phyloP scores from a whole-genome alignment of 2,888 invertebrate species.

The Lasioglossum figueresi region DNA sequence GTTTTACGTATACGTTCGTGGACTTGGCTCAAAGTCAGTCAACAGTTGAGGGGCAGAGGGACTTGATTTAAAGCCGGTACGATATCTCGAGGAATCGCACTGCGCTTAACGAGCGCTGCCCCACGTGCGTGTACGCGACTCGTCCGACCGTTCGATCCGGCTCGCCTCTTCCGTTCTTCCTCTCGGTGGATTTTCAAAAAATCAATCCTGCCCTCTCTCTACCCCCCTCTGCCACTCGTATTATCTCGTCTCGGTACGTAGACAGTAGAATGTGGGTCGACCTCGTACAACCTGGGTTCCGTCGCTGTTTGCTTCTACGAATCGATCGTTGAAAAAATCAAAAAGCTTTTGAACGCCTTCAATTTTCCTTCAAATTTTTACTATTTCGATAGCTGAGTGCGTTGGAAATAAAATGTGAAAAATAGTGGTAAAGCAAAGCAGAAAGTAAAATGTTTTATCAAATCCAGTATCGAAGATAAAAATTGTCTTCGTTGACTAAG shows the following conservation, averaged over 20 bases:
- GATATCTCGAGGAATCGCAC: slow-evolving; percentile 80
- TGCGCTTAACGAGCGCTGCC: slow-evolving; percentile 79
- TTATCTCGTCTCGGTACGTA: background rate
- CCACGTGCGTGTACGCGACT: slow-evolving; percentile 65
- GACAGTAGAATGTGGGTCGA: slow-evolving; percentile 50
- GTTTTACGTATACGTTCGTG: slow-evolving; percentile 76
- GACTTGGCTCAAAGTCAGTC: slow-evolving; percentile 75
- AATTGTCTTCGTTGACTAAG: background rate
- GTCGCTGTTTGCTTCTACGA: background rate
- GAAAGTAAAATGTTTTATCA: background rate
- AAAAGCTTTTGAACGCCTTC: background rate
- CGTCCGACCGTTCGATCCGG: slow-evolving; percentile 32
- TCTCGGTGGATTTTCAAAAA: slow-evolving; percentile 58
- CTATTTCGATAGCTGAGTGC: background rate
- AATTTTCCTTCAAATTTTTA: background rate
- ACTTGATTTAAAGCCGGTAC: slow-evolving; percentile 80
- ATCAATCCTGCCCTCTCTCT: slow-evolving; percentile 2
- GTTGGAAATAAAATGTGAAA: background rate
- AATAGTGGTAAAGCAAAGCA: background rate
- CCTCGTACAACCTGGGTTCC: background rate
- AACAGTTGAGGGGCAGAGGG: slow-evolving; percentile 68
- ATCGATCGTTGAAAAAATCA: background rate
- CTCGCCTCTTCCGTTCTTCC: slow-evolving; percentile 9
- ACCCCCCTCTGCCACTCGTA: background rate
- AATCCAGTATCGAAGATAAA: background rate